Percentiles rank a stretch among this genome's conserved stretches.
These are phyloP conservation scores for Oopsacas minuta DNA, from an alignment of 37 sponge, comb jelly and placozoan species.

Conservation along the genomic window DNA sequence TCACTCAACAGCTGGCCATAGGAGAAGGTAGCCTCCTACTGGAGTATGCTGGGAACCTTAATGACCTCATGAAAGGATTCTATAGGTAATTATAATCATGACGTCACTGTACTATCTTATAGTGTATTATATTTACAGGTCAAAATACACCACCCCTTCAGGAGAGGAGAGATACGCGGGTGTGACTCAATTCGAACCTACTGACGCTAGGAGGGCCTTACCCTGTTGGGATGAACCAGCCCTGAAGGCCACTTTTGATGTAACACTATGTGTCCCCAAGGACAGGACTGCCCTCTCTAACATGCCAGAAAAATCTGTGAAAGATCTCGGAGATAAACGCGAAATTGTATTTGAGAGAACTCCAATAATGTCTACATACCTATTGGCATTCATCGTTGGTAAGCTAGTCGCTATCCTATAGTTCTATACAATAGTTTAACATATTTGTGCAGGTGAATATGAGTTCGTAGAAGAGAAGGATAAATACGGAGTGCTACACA, in stretches of 20 bases:
- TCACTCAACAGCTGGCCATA: constrained; percentile 34
- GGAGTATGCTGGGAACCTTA: constrained; percentile 63
- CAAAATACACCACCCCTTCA: constrained; percentile 43
- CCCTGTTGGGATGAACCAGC: constrained; percentile 99
- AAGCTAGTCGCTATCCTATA: neutral
- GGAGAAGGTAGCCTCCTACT: constrained; percentile 35
- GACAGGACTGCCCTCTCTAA: constrained; percentile 82
- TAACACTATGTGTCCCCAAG: constrained; percentile 68
- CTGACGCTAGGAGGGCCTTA: constrained; percentile 87
- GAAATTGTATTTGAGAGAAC: constrained; percentile 58
- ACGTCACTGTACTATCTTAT: too few relatives aligned
- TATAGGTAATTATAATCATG: constrained; percentile 39
- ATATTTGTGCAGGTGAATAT: constrained; percentile 47
- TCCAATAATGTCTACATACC: constrained; percentile 85
- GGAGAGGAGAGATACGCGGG: constrained; percentile 41
- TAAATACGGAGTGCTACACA: constrained; percentile 56
- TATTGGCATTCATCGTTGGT: constrained; percentile 84
- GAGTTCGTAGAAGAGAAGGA: constrained; percentile 69
- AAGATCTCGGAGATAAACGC: constrained; percentile 25
- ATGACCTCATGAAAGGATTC: constrained; percentile 82
- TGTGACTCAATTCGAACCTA: constrained; percentile 81
- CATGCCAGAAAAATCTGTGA: constrained; percentile 49
- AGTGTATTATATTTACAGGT: constrained; percentile 21
- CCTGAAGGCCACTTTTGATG: constrained; percentile 93
- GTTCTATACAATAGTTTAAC: neutral